Base-by-base conservation (phyloP, 2,888 invertebrate species). In the Dione juno region DNA sequence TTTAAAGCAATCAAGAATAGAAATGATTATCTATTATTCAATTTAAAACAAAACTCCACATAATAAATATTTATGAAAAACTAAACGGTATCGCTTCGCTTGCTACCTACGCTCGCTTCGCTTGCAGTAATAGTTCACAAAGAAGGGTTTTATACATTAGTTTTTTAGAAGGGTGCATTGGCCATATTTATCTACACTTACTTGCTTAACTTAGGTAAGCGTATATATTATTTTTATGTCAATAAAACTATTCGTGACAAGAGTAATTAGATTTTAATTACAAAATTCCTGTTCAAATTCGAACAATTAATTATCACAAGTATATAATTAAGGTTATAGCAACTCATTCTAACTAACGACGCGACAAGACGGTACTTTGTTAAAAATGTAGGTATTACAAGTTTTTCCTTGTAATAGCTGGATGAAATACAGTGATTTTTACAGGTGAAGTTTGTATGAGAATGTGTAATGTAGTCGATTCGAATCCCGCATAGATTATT, bases 311-410 rank as follows among this genome's bases (percentile, higher is more conserved):
- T 57, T 57, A 19, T 40, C 40, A 40, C 57, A 40, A 57, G 57
- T 57, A 40, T 40, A 40, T 57, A 37, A 40, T 57, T 57, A 57
- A 40, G 16, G 37, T 37, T 57, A 40, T 40, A 16, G 57, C 57
- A 57, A 57, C 40, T 57, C 57, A 57, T 57, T 40, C 57, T 57
- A 16, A 16, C 10, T 57, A 57, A 57, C 57, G 40, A 57, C 40
- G 40, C 37, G 37, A 35, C 16, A 40, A 37, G 16, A 57, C 57
- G 40, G 37, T 57, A 35, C 16, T 16, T 16, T 8, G 14, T 11
- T 16, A 11, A 40, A 57, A 57, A 40, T 57, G 10, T 57, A 28
- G 2, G 5, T 28, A 28, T 14, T 37, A 37, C 3, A 21, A 11
- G 40, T 57, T 40, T 57, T 57, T 57, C 37, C 10, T 57, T 40